Percentiles rank a stretch among this genome's conserved stretches.
phyloP scores from a whole-genome alignment of 37 sponge, comb jelly and placozoan species.

The Eunapius fragilis region DNA sequence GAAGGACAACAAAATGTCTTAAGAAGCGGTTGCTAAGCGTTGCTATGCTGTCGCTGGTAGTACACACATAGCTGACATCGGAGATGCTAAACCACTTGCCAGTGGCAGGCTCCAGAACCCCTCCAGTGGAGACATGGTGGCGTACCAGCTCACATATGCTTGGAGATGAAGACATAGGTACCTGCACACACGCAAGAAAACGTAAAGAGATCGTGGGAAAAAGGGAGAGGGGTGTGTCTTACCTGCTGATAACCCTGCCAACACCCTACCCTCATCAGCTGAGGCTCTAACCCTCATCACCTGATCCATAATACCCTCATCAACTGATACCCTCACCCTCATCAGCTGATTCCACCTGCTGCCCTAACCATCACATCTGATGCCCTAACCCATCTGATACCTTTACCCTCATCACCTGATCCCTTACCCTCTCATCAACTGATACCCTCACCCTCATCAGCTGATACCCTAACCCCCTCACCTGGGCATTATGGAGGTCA shows the following conservation, averaged over 20 bases:
- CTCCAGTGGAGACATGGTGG: slow-evolving; percentile 55
- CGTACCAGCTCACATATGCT: slow-evolving; percentile 41
- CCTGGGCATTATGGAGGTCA: slow-evolving; percentile 64
- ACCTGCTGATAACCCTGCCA: neutral
- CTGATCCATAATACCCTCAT: too few species aligned
- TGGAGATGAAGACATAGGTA: neutral
- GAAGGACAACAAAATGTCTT: slow-evolving; percentile 43
- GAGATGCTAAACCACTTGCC: slow-evolving; percentile 37
- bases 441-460: too few species aligned
- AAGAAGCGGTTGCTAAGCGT: slow-evolving; percentile 3
- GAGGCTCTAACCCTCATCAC: too few species aligned
- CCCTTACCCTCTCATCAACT: too few species aligned
- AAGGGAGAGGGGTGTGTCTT: neutral
- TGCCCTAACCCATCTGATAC: neutral
- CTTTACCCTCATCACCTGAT: too few species aligned
- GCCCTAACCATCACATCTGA: too few species aligned
- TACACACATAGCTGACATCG: slow-evolving; percentile 50
- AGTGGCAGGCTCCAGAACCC: slow-evolving; percentile 37
- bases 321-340: too few species aligned
- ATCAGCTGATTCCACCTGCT: too few species aligned
- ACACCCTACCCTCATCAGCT: too few species aligned
- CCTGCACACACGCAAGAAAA: neutral
- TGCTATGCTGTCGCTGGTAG: slow-evolving; percentile 3
- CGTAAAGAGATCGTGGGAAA: neutral
- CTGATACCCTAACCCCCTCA: slow-evolving; percentile 1